Conservation (phyloP, 2,113 vertebrate species). For the Sciurus niger region DNA sequence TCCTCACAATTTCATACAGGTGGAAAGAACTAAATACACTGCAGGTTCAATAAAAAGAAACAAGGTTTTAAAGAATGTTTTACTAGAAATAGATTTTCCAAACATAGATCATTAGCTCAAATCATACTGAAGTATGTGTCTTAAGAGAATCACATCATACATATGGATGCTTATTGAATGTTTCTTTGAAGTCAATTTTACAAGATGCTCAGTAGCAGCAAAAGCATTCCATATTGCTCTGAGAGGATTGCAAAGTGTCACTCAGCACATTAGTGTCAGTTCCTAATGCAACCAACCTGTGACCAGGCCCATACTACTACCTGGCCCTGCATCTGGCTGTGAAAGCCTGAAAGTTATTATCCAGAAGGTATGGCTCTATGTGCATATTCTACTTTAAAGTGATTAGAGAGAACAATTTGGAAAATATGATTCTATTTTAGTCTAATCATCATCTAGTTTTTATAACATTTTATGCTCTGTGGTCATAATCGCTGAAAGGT, state of each 20-base stretch:
- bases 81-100: background rate
- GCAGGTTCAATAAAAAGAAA: background rate
- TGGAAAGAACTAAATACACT: background rate
- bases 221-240: background rate
- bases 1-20: background rate
- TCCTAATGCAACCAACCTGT: background rate
- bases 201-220: background rate
- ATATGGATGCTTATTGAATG: background rate
- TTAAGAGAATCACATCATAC: background rate
- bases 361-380: background rate
- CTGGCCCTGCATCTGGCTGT: constrained; percentile 2
- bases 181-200: background rate
- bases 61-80: background rate
- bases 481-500: background rate
- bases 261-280: background rate
- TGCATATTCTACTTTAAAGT: background rate
- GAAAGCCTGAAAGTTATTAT: background rate
- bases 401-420: background rate
- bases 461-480: background rate
- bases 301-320: background rate
- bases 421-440: background rate
- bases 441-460: background rate
- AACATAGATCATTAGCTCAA: background rate
- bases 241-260: background rate
- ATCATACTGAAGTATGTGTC: background rate